Evolutionary conservation across 2,888 invertebrate species (phyloP).

Genomic region (Hirtodrosophila alboralis): DNA sequence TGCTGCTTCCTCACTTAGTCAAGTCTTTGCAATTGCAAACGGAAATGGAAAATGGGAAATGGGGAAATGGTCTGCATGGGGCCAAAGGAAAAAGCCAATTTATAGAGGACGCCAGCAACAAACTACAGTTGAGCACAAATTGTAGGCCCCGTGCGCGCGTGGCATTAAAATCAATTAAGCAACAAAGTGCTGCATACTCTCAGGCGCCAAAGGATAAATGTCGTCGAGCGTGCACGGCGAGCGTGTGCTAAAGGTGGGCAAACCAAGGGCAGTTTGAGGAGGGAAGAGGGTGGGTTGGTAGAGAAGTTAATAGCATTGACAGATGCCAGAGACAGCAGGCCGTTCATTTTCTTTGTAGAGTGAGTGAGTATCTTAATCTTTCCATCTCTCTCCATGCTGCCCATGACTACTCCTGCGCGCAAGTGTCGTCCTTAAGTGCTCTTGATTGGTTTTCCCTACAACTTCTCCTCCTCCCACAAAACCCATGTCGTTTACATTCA

Average conservation of each 20-base stretch:
- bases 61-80: slow-evolving; percentile 25
- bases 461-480: too few relatives aligned
- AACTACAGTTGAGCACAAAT: slow-evolving; percentile 35
- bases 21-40: slow-evolving; percentile 65
- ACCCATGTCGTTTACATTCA: slow-evolving; percentile 52
- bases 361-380: slow-evolving; percentile 49
- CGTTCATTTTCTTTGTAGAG: slow-evolving; percentile 41
- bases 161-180: slow-evolving; percentile 81
- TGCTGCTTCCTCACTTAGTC: slow-evolving; percentile 35
- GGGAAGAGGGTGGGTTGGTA: background rate
- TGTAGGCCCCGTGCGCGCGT: slow-evolving; percentile 59
- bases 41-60: slow-evolving; percentile 71
- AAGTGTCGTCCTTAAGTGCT: slow-evolving; percentile 48
- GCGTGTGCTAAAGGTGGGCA: background rate
- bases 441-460: slow-evolving; percentile 64
- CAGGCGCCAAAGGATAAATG: slow-evolving; percentile 68
- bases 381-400: background rate
- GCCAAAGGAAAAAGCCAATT: slow-evolving; percentile 74
- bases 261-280: too few relatives aligned
- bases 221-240: slow-evolving; percentile 51
- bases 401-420: slow-evolving; percentile 2
- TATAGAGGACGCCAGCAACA: slow-evolving; percentile 72
- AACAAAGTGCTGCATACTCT: slow-evolving; percentile 76
- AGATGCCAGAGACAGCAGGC: slow-evolving; percentile 61
- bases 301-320: slow-evolving; percentile 75